These are phyloP conservation scores for Smittia sp. DNA, from an alignment of 2,888 invertebrate species.

Conservation along the genomic window DNA sequence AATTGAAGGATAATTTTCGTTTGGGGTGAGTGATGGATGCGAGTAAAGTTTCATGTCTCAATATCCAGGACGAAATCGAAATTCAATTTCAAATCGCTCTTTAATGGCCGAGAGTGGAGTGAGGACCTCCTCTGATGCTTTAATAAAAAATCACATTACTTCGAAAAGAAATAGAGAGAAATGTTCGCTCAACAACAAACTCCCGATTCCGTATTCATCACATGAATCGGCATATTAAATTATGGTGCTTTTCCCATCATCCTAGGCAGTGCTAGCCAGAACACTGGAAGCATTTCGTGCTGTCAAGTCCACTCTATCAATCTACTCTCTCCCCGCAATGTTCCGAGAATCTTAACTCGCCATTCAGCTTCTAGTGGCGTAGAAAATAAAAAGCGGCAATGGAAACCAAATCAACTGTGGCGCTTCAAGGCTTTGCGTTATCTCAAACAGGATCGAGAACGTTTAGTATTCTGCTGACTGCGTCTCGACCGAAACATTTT, in stretches of 20 bases:
- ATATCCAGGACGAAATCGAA: not conserved
- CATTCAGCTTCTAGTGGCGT: not conserved
- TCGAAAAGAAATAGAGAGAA: not conserved
- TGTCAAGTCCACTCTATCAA: conserved; percentile 32
- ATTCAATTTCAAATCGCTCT: not conserved
- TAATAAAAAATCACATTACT: not conserved
- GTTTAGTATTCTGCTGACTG: conserved; percentile 3
- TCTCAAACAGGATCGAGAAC: not conserved
- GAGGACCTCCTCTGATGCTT: not conserved
- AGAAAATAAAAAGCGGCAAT: not conserved
- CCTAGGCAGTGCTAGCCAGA: not conserved
- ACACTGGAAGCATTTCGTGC: not conserved
- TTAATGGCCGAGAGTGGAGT: not conserved
- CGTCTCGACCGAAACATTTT: not conserved
- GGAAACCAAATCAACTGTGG: conserved; percentile 2
- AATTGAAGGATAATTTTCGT: not conserved
- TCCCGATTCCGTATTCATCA: conserved; percentile 23
- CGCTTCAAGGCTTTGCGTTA: not conserved
- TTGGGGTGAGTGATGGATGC: not conserved
- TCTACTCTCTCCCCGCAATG: not conserved
- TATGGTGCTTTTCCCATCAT: conserved; percentile 10
- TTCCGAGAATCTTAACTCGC: not conserved
- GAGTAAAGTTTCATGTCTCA: not conserved
- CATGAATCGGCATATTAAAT: conserved; percentile 39
- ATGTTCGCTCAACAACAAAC: not conserved